Base-by-base conservation (phyloP, 2,113 vertebrate species). In the Drymodes brunneopygia region DNA sequence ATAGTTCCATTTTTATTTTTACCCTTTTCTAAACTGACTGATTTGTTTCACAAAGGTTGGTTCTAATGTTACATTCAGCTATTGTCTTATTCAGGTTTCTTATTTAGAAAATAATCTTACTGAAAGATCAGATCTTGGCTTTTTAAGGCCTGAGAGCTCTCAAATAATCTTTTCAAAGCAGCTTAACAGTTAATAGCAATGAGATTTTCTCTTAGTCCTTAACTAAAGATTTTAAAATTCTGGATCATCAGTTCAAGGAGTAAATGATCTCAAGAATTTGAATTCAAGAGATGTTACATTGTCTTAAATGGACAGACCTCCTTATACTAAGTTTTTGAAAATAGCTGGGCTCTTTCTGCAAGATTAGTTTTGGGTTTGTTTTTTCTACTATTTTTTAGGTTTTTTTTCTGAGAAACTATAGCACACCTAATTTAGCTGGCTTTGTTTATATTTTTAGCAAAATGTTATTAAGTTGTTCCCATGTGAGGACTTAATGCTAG, bases 131-230 rank as follows among this genome's bases (percentile, higher is more conserved):
- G 89, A 77, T 93, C 89, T 94, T 92, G 86, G 86, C 86, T 93
- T 79, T 95, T 92, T 84, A 92, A 95, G 92, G 90, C 95, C 73
- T 78, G 69, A 60, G 70, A 90, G 47, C 77, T 96, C 91, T 88
- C 31, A 65, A 84, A 54, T 92, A 78, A 92, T 95, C 86, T 86
- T 97, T 80, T 45, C 48, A 90, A 96, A 91, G 94, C 66, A 80
- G 88, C 81, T 95, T 95, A 87, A 75, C 71, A 42, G 92, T 96
- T 94, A 94, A 94, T 95, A 96, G 96, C 86, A 95, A 81, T 94
- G 82, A 77, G 64, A 78, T 96, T 93, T 78, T 75, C 80, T 80
- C 73, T 10, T 21, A 75, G 75, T 92, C 86, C n/a, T 89, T 93
- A 96, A 95, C 78, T 90, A 65, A 92, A 81, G 50, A 90, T 71